Evolutionary conservation across 2,888 invertebrate genomes (phyloP), one percentile per base, ranked within the genome.

Genomic region (Drosophila limbata): DNA sequence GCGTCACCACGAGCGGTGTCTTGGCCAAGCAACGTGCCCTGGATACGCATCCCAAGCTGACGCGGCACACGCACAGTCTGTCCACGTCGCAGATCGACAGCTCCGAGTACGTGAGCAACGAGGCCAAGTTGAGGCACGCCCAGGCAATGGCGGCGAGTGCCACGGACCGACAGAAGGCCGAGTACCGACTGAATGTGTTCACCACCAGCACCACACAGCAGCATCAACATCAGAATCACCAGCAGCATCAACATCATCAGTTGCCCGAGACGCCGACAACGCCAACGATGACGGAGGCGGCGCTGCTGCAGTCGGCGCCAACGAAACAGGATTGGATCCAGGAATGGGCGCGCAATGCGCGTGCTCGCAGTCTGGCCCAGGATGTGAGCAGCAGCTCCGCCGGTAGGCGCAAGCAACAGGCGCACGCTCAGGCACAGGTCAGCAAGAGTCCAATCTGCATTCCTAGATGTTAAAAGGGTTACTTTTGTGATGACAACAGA

Each of bases 1-100:
- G 95, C 0, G 95, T 95, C 0, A 95, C 95, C 2, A 95, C 95
- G 0, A 95, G 95, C 51, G 96, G 96, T 1, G 95, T 95, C 9
- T 92, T 96, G 73, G 94, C 94, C 73, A 94, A 94, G 4, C 94
- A 94, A 73, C 92, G 91, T n/a, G 92, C 84, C 70, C 21, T 94
- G 90, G 91, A 92, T 64, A 82, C 91, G 0, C 86, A 92, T 63
- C 92, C 92, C 2, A 90, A 91, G 71, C 63, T 92, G 40, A 89
- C 86, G 21, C 93, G 94, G 13, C 94, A 94, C 71, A 94, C 95
- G 81, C 84, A 84, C 51, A 95, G 95, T 79, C 89, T 96, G 72
- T 94, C 95, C 0, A 95, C 95, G 88, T 95, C 95, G 0, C 95
- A 95, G 75, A 94, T 96, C 45, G 95, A 95, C 79, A 94, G 94